These are phyloP conservation scores for Crypturellus tataupa DNA, from an alignment of 2,797 vertebrate species.

Conservation along the genomic window DNA sequence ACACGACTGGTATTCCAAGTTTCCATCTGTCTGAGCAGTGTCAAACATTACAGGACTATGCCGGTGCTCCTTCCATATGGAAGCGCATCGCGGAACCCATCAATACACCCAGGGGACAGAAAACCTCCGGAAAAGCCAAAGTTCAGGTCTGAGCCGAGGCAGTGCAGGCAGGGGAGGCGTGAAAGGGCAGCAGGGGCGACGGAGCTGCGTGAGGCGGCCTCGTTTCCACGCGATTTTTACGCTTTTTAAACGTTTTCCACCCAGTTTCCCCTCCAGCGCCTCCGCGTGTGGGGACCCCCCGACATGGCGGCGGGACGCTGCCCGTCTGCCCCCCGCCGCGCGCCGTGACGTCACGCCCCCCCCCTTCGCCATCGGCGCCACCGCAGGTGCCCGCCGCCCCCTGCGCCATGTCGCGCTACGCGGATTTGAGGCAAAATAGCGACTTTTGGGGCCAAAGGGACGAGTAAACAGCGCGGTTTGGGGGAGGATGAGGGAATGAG, in stretches of 20 bases:
- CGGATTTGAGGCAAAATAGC: not conserved
- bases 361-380: not conserved
- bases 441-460: conserved; percentile 32
- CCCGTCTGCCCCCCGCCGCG: not conserved
- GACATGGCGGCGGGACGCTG: too few species aligned
- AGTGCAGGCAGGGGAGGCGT: too few species aligned
- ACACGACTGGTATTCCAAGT: conserved; percentile 61
- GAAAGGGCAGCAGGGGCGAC: too few species aligned
- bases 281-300: too few species aligned
- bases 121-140: not conserved
- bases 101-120: not conserved
- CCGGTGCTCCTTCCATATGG: conserved; percentile 38
- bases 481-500: conserved; percentile 34
- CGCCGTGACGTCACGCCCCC: not conserved
- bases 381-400: not conserved
- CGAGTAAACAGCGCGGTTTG: conserved; percentile 46
- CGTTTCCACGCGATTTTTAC: too few species aligned
- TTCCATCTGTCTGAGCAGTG: not conserved
- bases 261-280: too few species aligned
- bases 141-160: not conserved
- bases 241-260: too few species aligned
- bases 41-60: conserved; percentile 51
- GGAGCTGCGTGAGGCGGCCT: too few species aligned
- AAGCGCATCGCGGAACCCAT: not conserved
- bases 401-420: not conserved